Percentiles rank a stretch among this genome's conserved stretches.
Conservation (phyloP, 2,113 vertebrate species). For the Maccullochella peelii region DNA sequence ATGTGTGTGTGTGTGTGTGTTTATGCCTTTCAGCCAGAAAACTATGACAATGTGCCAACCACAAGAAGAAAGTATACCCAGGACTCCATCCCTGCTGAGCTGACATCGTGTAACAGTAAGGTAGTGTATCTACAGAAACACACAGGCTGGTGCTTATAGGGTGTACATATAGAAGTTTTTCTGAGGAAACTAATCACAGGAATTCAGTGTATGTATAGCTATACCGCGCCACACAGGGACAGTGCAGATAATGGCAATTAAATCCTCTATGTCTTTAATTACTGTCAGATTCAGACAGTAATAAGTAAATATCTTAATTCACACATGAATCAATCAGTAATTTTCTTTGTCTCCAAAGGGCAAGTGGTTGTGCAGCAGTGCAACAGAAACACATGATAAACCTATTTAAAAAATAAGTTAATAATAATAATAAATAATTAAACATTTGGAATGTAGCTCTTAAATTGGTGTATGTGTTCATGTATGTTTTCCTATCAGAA, state of each 20-base stretch:
- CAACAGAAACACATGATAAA: neutral
- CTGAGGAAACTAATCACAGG: neutral
- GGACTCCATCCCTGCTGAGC: too few relatives aligned
- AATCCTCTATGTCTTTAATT: neutral
- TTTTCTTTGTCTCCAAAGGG: neutral
- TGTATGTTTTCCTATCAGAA: neutral
- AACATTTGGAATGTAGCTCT: too few relatives aligned
- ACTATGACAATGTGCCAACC: conserved; percentile 73
- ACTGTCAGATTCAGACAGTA: neutral
- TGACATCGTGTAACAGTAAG: too few relatives aligned
- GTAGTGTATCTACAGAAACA: too few relatives aligned
- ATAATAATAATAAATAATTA: neutral
- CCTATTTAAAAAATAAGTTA: neutral
- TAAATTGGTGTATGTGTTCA: neutral
- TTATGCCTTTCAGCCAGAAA: conserved; percentile 54
- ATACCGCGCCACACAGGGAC: neutral
- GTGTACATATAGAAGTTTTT: neutral
- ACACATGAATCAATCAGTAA: neutral
- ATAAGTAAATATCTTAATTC: neutral
- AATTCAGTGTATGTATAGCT: neutral
- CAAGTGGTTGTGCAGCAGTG: neutral
- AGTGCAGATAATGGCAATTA: neutral
- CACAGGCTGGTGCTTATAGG: too few relatives aligned
- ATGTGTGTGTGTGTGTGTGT: neutral
- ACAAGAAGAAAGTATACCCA: conserved; percentile 67